phyloP scores from a whole-genome alignment of 2,113 vertebrate genomes.

The Cygnus atratus region DNA sequence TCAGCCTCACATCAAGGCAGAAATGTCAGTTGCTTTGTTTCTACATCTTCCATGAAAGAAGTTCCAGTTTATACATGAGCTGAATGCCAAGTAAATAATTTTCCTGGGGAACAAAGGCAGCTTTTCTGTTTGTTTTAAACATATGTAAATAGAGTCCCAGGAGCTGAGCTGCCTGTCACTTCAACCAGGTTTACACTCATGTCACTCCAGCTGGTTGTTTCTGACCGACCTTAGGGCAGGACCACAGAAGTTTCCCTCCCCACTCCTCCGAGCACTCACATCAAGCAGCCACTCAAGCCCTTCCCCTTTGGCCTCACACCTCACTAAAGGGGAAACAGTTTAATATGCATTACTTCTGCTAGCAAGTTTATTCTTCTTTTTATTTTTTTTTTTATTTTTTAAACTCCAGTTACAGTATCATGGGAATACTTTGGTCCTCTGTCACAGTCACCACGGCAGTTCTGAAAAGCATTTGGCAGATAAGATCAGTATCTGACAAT shows the following conservation, averaged over 20 bases:
- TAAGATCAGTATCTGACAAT: not conserved
- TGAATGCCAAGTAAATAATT: conserved; percentile 55
- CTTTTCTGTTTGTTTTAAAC: conserved; percentile 53
- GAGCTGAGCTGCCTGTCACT: conserved; percentile 41
- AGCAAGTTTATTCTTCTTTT: not conserved
- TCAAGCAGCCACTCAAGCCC: not conserved
- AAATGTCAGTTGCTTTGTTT: conserved; percentile 64
- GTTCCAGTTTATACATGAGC: not conserved
- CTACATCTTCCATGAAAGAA: conserved; percentile 24
- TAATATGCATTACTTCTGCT: fast-evolving
- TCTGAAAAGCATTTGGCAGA: not conserved
- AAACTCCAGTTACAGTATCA: not conserved
- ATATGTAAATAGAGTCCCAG: conserved; percentile 52
- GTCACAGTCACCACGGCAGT: fast-evolving
- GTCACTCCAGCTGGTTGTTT: conserved; percentile 28
- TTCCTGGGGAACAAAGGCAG: conserved; percentile 51
- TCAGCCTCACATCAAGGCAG: conserved; percentile 49
- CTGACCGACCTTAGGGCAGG: not conserved
- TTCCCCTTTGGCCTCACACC: not conserved
- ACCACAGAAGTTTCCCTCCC: not conserved
- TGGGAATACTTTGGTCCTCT: not conserved
- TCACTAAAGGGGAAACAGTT: not conserved
- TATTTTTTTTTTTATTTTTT: not conserved
- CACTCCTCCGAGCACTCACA: not conserved
- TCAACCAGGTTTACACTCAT: not conserved